Evolutionary conservation across 2,888 invertebrate species (phyloP).

Genomic region (Campopleginae sp.): DNA sequence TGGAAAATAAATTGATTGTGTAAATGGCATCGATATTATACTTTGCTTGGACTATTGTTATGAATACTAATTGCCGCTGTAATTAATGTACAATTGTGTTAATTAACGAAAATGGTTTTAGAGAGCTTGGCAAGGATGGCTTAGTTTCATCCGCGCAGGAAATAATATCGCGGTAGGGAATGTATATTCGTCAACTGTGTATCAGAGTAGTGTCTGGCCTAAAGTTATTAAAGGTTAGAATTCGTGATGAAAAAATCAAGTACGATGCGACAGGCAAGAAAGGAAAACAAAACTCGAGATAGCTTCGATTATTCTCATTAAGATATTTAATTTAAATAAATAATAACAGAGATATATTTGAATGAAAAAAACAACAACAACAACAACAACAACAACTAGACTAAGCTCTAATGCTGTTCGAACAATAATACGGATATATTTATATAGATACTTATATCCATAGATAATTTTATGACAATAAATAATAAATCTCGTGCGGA

Average conservation of each 20-base stretch:
- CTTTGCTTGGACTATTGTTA: not conserved
- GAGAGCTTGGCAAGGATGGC: constrained; percentile 51
- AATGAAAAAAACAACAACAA: too few species aligned
- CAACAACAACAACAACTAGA: constrained; percentile 72
- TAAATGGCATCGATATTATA: not conserved
- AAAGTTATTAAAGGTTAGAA: constrained; percentile 78
- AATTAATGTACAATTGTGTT: not conserved
- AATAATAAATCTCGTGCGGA: constrained; percentile 70
- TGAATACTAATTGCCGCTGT: not conserved
- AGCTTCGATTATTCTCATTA: constrained; percentile 63
- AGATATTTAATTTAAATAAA: constrained; percentile 56
- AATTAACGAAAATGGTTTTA: constrained; percentile 24
- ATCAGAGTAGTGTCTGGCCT: constrained; percentile 83
- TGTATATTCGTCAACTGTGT: constrained; percentile 75
- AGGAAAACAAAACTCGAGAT: constrained; percentile 52
- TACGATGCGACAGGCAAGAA: constrained; percentile 40
- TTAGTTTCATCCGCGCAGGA: constrained; percentile 55
- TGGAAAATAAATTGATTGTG: not conserved
- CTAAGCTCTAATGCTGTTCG: constrained; percentile 84
- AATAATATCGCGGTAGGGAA: constrained; percentile 61
- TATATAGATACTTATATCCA: constrained; percentile 77
- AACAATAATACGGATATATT: constrained; percentile 84
- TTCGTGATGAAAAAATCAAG: constrained; percentile 63
- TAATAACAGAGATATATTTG: constrained; percentile 24
- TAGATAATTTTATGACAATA: constrained; percentile 79